A percentile compares a stretch with the other conserved stretches of the same genome.
These are phyloP conservation scores for Rattus rattus DNA, from an alignment of 2,113 vertebrate genomes.

Conservation along the genomic window DNA sequence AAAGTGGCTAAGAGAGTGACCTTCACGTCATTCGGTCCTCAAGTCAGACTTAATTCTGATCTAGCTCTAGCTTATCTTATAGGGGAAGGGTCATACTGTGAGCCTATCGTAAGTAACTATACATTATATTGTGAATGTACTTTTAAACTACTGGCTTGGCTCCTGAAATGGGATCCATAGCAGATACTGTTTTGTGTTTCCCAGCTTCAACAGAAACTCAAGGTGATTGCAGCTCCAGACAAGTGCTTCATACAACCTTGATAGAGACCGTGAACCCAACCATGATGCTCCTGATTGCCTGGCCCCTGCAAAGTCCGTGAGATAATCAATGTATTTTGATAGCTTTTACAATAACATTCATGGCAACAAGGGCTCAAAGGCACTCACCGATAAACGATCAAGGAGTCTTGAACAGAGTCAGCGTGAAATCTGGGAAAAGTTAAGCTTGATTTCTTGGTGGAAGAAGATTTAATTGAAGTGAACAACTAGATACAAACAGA, in stretches of 20 bases:
- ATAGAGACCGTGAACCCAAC: not conserved
- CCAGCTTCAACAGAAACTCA: not conserved
- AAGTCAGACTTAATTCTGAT: not conserved
- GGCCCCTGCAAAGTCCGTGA: not conserved
- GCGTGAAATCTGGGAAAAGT: not conserved
- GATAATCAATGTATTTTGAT: not conserved
- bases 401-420: not conserved
- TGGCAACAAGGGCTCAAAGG: not conserved
- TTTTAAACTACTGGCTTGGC: not conserved
- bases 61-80: not conserved
- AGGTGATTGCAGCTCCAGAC: not conserved
- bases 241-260: not conserved
- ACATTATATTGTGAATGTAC: not conserved
- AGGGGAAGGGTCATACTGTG: not conserved
- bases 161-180: not conserved
- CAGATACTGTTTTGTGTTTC: not conserved
- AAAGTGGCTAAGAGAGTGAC: not conserved
- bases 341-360: not conserved
- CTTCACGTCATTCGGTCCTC: not conserved
- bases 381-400: not conserved
- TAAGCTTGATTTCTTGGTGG: not conserved
- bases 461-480: not conserved
- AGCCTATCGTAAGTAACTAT: not conserved
- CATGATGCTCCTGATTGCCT: not conserved
- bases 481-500: not conserved